These are phyloP conservation scores for Poeciliopsis infans DNA, from an alignment of 2,797 vertebrate genomes.

Conservation along the genomic window DNA sequence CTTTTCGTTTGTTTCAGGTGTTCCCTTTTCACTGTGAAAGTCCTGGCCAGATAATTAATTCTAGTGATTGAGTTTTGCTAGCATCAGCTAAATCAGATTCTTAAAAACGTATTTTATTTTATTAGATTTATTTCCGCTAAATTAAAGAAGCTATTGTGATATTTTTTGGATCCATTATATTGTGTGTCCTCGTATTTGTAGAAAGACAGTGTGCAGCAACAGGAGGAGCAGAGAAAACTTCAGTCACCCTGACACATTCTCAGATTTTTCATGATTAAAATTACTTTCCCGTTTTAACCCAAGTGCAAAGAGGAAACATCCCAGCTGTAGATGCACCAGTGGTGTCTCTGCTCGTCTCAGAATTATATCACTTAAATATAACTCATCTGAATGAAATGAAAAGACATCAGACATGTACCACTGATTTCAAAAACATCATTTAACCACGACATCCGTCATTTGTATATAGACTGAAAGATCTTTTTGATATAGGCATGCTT, in stretches of 20 bases:
- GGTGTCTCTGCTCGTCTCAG: neutral
- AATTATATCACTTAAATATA: no score
- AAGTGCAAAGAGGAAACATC: neutral
- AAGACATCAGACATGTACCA: no score
- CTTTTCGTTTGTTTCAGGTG: neutral
- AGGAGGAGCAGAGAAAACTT: neutral
- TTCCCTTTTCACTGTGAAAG: neutral
- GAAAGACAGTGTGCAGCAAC: neutral
- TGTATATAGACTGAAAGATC: neutral
- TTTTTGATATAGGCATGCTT: neutral
- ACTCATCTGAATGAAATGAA: no score
- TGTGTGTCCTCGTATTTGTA: no score
- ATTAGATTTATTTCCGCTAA: neutral
- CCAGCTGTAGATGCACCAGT: neutral
- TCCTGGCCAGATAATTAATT: neutral
- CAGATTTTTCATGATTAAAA: neutral
- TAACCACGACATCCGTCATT: neutral
- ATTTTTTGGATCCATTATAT: neutral
- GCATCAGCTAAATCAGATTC: neutral
- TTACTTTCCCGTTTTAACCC: neutral
- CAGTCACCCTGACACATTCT: neutral
- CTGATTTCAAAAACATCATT: no score
- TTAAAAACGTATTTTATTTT: no score
- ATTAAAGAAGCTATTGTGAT: neutral
- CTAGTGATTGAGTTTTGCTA: neutral